Conservation (phyloP, 2,888 invertebrate genomes). For the Cyclophora punctaria region DNA sequence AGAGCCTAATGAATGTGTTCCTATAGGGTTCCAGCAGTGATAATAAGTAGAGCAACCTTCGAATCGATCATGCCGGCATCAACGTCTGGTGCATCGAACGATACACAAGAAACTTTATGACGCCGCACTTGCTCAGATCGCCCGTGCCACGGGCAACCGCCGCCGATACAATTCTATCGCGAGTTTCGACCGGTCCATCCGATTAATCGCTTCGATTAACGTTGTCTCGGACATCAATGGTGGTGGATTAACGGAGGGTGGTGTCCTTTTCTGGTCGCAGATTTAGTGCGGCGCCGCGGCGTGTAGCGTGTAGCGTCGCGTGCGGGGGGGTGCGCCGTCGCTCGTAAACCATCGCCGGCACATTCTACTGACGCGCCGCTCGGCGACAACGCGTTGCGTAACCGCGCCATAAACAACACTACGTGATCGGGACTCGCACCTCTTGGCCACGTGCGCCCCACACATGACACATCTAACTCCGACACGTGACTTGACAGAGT, state of each 20-base stretch:
- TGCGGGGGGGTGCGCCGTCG: conserved; percentile 63
- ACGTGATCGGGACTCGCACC: conserved; percentile 57
- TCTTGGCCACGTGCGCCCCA: conserved; percentile 62
- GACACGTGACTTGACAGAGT: conserved; percentile 69
- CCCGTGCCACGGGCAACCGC: conserved; percentile 58
- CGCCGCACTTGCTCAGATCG: conserved; percentile 67
- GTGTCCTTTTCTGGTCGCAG: conserved; percentile 72
- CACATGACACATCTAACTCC: conserved; percentile 61
- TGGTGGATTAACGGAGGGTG: conserved; percentile 67
- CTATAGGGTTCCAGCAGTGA: too few species aligned
- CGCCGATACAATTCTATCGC: conserved; percentile 65
- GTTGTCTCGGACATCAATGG: conserved; percentile 66
- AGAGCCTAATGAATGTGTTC: too few species aligned
- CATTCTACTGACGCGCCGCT: conserved; percentile 74
- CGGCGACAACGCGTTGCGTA: conserved; percentile 75
- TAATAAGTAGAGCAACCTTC: conserved; percentile 54
- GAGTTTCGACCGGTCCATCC: conserved; percentile 54
- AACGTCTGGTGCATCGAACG: conserved; percentile 74
- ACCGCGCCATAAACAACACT: conserved; percentile 72
- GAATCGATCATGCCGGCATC: conserved; percentile 48
- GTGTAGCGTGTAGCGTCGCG: conserved; percentile 52
- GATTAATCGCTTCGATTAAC: conserved; percentile 71
- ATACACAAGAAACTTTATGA: conserved; percentile 75
- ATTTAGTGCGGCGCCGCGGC: conserved; percentile 75
- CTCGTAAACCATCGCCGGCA: conserved; percentile 74